These are phyloP conservation scores for Apotomis turbidana DNA, from an alignment of 2,888 invertebrate species.

Conservation along the genomic window DNA sequence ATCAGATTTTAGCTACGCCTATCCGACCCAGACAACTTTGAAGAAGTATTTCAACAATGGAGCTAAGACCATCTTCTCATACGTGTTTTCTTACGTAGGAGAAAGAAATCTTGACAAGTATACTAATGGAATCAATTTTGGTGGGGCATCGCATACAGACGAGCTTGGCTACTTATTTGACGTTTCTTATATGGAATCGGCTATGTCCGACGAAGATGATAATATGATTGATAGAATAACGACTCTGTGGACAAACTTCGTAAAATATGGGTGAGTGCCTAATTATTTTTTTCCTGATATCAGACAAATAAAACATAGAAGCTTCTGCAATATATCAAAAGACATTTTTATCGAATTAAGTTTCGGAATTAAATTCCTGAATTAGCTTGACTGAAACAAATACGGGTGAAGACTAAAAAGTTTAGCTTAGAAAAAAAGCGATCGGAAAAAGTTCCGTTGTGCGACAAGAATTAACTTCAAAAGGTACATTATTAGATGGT, in stretches of 20 bases:
- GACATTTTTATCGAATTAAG: no score
- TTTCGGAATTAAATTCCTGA: no score
- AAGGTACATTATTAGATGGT: no score
- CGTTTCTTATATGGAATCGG: slow-evolving; percentile 22
- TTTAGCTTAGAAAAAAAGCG: no score
- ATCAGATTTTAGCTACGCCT: slow-evolving; percentile 53
- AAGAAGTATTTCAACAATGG: slow-evolving; percentile 24
- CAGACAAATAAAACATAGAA: no score
- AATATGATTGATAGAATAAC: slow-evolving; percentile 50
- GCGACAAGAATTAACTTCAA: no score
- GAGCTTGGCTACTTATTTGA: slow-evolving; percentile 40
- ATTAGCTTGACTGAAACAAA: no score
- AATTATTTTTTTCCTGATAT: neutral
- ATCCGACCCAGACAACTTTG: slow-evolving; percentile 56
- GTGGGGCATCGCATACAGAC: slow-evolving; percentile 37
- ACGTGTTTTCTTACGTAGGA: slow-evolving; percentile 34
- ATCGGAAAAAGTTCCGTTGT: no score
- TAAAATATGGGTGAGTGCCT: slow-evolving; percentile 52
- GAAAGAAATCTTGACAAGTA: slow-evolving; percentile 34
- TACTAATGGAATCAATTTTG: slow-evolving; percentile 12
- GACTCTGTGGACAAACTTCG: slow-evolving; percentile 56
- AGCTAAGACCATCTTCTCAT: slow-evolving; percentile 21
- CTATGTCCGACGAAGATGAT: slow-evolving; percentile 44
- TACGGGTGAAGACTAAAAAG: no score
- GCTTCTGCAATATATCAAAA: no score